Base-by-base conservation (phyloP, 2,888 invertebrate genomes). In the Archaeoteleia sp. region DNA sequence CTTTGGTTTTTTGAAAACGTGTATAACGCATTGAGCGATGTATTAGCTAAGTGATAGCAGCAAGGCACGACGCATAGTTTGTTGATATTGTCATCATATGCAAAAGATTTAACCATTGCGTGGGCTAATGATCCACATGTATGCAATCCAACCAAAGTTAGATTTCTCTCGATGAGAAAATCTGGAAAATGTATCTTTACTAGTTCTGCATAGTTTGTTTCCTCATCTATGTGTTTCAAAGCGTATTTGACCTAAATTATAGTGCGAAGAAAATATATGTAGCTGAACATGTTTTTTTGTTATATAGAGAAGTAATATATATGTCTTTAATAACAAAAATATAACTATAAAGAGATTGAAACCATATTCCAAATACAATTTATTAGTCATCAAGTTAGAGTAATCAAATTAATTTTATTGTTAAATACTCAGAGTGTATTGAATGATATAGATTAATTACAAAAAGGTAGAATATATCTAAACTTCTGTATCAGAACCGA, bases 111-210 rank as follows among this genome's bases (percentile, higher is more conserved):
- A 0, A 96, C 86, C 30, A 91, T 91, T 7, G 90, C 90, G 0
- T 94, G 87, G 0, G 93, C 92, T 3, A 97, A 86, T 85, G 93
- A 91, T 0, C 97, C 97, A 83, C 97, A 97, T 0, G 96, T 95
- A 81, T 97, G 97, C 4, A 97, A 87, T 7, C 96, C 96, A 78
- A 88, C 81, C 34, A 90, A 71, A 37, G 86, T 75, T 15, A 85
- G 70, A 70, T 80, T 77, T 42, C 57, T 60, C 2, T 75, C 40
- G 13, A 67, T 15, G 32, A 54, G 66, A 51, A 76, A 73, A 46
- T 76, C 58, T 6, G 72, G 73, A 70, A 78, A 84, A 60, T 74
- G 10, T 1, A 55, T 14, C 35, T 74, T 68, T 8, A 79, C 72
- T 53, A 84, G 74, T 45, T 72, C 43, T 12, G 63, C 34, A 65